These are phyloP conservation scores for Melipona quadrifasciata DNA, from an alignment of 1,140 invertebrate species.

Conservation along the genomic window DNA sequence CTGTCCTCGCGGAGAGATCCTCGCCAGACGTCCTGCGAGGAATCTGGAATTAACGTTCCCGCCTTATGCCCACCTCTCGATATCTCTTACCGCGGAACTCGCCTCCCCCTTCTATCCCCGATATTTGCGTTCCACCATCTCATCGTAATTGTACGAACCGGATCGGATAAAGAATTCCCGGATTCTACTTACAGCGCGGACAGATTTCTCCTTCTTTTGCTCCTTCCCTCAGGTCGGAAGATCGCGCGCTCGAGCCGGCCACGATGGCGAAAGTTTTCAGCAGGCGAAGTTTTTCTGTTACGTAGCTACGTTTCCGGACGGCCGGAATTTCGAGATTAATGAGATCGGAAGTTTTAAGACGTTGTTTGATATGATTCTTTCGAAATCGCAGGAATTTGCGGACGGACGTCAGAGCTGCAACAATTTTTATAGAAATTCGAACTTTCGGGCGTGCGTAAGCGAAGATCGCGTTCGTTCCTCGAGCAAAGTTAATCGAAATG, in stretches of 20 bases:
- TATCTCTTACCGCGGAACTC: constrained; percentile 40
- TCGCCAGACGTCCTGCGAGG: constrained; percentile 48
- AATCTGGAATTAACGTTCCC: constrained; percentile 50
- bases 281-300: not conserved
- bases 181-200: constrained; percentile 6
- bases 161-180: constrained; percentile 45
- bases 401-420: no score
- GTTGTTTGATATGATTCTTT: not conserved
- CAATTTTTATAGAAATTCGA: no score
- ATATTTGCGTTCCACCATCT: constrained; percentile 54
- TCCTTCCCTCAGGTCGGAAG: not conserved
- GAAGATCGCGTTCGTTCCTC: no score
- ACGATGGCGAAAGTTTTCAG: not conserved
- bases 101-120: not conserved
- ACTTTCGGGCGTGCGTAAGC: no score
- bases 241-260: not conserved
- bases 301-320: not conserved
- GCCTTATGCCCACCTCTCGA: constrained; percentile 23
- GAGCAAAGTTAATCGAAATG: no score
- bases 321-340: not conserved
- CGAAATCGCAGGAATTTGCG: no score
- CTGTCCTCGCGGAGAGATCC: constrained; percentile 13
- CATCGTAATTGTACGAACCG: constrained; percentile 42
- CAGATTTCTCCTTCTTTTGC: not conserved
- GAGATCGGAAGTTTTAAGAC: not conserved